Evolutionary conservation across 1,140 invertebrate genomes (phyloP).

Genomic region (Gerris buenoi): DNA sequence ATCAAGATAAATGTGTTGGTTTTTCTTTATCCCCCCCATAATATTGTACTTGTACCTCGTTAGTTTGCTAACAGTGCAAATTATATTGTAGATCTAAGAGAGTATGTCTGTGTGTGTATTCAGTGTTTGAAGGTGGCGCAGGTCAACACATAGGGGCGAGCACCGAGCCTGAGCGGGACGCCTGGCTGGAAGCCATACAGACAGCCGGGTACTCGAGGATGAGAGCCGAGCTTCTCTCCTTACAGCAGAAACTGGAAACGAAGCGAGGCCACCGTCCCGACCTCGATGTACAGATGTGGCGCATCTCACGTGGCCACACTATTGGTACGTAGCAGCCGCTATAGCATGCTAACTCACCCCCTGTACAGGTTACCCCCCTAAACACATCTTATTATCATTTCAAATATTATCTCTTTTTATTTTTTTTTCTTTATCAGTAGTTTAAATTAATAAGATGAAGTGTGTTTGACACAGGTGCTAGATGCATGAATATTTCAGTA

Average conservation of each 20-base stretch:
- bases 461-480: too few species aligned
- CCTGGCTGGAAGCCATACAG: slow-evolving; percentile 75
- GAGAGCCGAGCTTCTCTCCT: slow-evolving; percentile 51
- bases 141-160: slow-evolving; percentile 62
- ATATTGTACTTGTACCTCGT: too few species aligned
- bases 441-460: too few species aligned
- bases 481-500: too few species aligned
- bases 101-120: too few species aligned
- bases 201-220: slow-evolving; percentile 71
- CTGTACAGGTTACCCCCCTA: too few species aligned
- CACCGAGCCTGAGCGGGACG: slow-evolving; percentile 62
- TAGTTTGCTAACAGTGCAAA: too few species aligned
- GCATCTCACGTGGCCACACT: slow-evolving; percentile 45
- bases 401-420: too few species aligned
- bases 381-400: too few species aligned
- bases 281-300: slow-evolving; percentile 50
- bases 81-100: too few species aligned
- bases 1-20: not conserved
- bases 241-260: slow-evolving; percentile 31
- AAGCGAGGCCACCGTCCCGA: slow-evolving; percentile 42
- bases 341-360: too few species aligned
- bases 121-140: slow-evolving; percentile 68
- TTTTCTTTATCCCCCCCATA: not conserved
- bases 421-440: too few species aligned
- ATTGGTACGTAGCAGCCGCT: slow-evolving; percentile 43